Conservation (phyloP, 2,113 vertebrate genomes). For the Protobothrops mucrosquamatus region DNA sequence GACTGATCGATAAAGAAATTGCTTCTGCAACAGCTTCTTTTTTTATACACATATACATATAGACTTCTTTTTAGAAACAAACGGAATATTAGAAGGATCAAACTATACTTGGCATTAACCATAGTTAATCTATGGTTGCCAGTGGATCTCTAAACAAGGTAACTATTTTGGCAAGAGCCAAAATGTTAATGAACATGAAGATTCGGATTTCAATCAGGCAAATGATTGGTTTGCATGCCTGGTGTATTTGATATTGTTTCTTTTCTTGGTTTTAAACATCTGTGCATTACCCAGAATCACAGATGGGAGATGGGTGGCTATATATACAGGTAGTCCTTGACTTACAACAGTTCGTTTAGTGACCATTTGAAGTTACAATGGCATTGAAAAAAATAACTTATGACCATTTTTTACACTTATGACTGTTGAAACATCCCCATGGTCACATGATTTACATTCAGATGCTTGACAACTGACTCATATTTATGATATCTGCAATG, state of each 20-base stretch:
- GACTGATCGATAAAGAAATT: neutral
- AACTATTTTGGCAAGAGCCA: neutral
- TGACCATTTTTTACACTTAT: too few relatives aligned
- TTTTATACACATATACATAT: neutral
- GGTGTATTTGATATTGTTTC: neutral
- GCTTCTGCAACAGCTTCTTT: neutral
- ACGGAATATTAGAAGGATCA: neutral
- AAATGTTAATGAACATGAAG: neutral
- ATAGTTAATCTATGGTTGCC: neutral
- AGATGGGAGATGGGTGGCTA: neutral
- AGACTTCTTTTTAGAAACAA: neutral
- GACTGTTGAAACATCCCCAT: too few relatives aligned
- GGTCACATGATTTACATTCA: too few relatives aligned
- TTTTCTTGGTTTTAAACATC: neutral
- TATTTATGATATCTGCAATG: neutral
- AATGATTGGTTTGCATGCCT: neutral
- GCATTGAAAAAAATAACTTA: too few relatives aligned
- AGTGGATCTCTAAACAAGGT: neutral
- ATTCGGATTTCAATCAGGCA: neutral
- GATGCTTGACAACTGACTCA: too few relatives aligned
- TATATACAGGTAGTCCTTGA: neutral
- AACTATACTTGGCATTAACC: neutral
- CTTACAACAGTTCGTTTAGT: neutral
- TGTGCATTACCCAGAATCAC: neutral
- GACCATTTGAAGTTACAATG: neutral